Percentiles rank a stretch among this genome's conserved stretches.
phyloP scores from a whole-genome alignment of 2,113 vertebrate species.

The Porphyrio hochstetteri region DNA sequence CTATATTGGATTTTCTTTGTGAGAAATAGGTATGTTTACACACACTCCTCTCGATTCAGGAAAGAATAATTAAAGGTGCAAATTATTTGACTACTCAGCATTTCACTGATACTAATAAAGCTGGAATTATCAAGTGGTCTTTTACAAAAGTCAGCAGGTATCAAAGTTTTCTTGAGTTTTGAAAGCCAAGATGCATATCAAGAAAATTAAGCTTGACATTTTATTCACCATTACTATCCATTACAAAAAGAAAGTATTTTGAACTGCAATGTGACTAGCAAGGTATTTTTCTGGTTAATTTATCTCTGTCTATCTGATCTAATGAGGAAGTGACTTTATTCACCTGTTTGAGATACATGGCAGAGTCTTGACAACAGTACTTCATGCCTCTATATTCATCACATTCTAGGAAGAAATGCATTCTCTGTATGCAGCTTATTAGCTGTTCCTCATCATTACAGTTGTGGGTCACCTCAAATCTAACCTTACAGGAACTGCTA shows the following conservation, averaged over 20 bases:
- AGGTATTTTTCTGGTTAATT: neutral
- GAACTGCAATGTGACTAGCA: neutral
- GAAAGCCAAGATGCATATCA: neutral
- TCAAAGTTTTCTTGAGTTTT: neutral
- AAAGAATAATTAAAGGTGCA: neutral
- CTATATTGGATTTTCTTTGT: neutral
- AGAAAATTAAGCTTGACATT: neutral
- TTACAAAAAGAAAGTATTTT: neutral
- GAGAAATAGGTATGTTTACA: neutral
- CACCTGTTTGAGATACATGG: neutral
- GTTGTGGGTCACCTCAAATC: neutral
- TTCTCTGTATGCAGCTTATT: neutral
- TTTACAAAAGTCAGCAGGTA: neutral
- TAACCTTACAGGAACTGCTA: neutral
- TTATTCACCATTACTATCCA: neutral
- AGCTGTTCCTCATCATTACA: neutral
- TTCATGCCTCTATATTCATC: neutral
- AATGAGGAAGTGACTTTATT: neutral
- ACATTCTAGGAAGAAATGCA: neutral
- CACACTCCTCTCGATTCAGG: neutral
- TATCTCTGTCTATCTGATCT: neutral
- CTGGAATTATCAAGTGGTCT: neutral
- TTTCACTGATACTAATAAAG: neutral
- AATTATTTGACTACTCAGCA: neutral
- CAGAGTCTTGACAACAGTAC: neutral